Conservation (phyloP, 2,888 invertebrate genomes). For the Drosophila acutilabella region DNA sequence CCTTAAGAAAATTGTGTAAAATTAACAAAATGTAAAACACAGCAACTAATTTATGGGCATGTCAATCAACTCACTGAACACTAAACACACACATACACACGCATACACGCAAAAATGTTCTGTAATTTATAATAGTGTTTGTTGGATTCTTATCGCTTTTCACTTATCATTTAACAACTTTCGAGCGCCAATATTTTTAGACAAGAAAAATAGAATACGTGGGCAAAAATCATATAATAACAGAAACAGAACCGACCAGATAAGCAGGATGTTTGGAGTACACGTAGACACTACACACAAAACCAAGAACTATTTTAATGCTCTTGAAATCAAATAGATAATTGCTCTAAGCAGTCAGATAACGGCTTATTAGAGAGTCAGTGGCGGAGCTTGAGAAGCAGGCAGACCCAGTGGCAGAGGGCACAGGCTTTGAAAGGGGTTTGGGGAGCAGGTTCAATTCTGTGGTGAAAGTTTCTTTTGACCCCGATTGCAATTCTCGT, state of each 20-base stretch:
- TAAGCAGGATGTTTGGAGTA: slow-evolving; percentile 34
- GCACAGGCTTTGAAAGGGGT: background rate
- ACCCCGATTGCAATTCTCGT: slow-evolving; percentile 54
- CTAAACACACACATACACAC: slow-evolving; percentile 11
- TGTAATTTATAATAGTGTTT: slow-evolving; percentile 19
- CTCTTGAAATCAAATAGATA: slow-evolving; percentile 19
- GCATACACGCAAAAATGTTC: background rate
- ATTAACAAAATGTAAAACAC: background rate
- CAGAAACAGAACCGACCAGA: slow-evolving; percentile 24
- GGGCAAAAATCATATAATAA: slow-evolving; percentile 38
- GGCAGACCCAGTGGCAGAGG: slow-evolving; percentile 2
- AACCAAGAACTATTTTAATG: slow-evolving; percentile 9
- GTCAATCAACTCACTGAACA: slow-evolving; percentile 1
- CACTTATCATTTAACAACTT: slow-evolving; percentile 43
- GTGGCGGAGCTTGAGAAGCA: background rate
- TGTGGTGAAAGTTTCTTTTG: slow-evolving; percentile 64
- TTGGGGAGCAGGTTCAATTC: slow-evolving; percentile 15
- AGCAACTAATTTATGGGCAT: slow-evolving; percentile 4
- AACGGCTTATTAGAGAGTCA: slow-evolving; percentile 29
- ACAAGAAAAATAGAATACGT: slow-evolving; percentile 61
- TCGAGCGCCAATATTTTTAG: slow-evolving; percentile 34
- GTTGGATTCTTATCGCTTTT: slow-evolving; percentile 51
- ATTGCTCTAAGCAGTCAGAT: slow-evolving; percentile 25
- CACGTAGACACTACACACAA: slow-evolving; percentile 45
- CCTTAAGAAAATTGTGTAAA: background rate